phyloP scores from a whole-genome alignment of 2,888 invertebrate genomes.

The Xylocampa areola region DNA sequence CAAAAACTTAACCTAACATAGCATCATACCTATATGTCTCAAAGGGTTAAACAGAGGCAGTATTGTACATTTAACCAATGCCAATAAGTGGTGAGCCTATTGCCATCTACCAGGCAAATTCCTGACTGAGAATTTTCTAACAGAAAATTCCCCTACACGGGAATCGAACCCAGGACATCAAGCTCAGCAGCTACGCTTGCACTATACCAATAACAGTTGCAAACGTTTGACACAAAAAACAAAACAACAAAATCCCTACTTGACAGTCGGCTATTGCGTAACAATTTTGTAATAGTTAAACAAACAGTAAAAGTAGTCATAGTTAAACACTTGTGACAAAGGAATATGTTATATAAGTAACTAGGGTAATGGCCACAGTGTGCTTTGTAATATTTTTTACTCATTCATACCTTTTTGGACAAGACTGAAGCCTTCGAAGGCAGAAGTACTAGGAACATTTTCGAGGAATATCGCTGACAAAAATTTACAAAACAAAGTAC shows the following conservation, averaged over 20 bases:
- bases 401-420: constrained; percentile 1
- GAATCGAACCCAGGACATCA: too few relatives aligned
- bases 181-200: too few relatives aligned
- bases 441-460: not conserved
- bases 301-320: constrained; percentile 14
- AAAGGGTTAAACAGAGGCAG: too few relatives aligned
- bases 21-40: too few relatives aligned
- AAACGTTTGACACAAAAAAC: constrained; percentile 1
- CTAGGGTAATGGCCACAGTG: constrained; percentile 9
- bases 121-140: too few relatives aligned
- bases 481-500: too few relatives aligned
- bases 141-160: too few relatives aligned
- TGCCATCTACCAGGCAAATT: too few relatives aligned
- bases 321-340: constrained; percentile 10
- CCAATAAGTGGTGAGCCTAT: too few relatives aligned
- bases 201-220: too few relatives aligned
- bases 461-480: not conserved
- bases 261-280: constrained; percentile 9
- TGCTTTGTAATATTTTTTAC: constrained; percentile 1
- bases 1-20: too few relatives aligned
- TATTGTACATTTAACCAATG: too few relatives aligned
- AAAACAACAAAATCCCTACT: not conserved
- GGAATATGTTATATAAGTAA: constrained; percentile 16
- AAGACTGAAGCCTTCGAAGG: not conserved
- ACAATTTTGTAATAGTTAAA: constrained; percentile 17